These are phyloP conservation scores for Tetramorium alpestre DNA, from an alignment of 1,140 invertebrate species.

Conservation along the genomic window DNA sequence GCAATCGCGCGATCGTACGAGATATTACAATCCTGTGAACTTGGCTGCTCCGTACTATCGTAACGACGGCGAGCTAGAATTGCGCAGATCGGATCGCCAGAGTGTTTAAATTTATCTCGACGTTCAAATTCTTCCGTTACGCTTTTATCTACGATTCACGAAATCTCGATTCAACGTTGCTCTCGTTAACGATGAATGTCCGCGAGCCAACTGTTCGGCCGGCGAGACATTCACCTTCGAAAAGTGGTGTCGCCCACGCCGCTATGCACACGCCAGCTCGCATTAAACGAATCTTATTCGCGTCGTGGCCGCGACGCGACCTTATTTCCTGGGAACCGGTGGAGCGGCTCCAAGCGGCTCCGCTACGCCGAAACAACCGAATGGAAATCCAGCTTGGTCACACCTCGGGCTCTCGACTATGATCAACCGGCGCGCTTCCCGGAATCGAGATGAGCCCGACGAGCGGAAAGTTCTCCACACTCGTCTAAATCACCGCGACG, in stretches of 20 bases:
- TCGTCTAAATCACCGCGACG: slow-evolving; percentile 22
- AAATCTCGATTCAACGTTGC: slow-evolving; percentile 1
- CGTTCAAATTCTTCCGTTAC: not conserved
- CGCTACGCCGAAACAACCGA: slow-evolving; percentile 1
- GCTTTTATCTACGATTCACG: not conserved
- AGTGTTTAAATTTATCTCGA: not conserved
- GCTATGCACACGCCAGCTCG: slow-evolving; percentile 22
- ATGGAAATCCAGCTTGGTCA: not conserved
- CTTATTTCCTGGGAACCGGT: slow-evolving; percentile 11
- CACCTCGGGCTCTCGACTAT: not conserved
- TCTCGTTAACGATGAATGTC: slow-evolving; percentile 14
- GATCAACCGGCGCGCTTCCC: slow-evolving; percentile 45
- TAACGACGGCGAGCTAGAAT: not conserved
- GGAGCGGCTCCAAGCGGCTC: not conserved
- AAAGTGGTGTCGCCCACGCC: slow-evolving; percentile 17
- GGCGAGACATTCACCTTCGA: slow-evolving; percentile 53
- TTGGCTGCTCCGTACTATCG: not conserved
- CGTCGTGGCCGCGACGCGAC: slow-evolving; percentile 11
- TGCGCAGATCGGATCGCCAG: not conserved
- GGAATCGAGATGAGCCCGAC: slow-evolving; percentile 62
- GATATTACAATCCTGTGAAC: not conserved
- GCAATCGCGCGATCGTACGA: not conserved
- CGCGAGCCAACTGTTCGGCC: slow-evolving; percentile 30
- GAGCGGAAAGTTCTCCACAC: slow-evolving; percentile 8
- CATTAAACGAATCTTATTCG: slow-evolving; percentile 41